Evolutionary conservation across 2,113 vertebrate species (phyloP).

Genomic region (Leptodactylus fuscus): DNA sequence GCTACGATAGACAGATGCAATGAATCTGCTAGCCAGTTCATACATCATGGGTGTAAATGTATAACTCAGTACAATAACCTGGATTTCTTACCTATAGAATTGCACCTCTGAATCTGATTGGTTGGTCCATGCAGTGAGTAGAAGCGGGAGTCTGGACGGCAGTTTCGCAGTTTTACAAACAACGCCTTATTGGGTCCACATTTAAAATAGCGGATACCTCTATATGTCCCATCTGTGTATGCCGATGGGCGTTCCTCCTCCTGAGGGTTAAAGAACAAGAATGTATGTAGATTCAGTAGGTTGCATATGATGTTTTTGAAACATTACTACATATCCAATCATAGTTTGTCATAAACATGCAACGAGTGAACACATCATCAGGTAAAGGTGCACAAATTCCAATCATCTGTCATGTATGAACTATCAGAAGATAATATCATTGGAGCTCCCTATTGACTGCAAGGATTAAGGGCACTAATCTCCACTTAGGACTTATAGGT

Average conservation of each 20-base stretch:
- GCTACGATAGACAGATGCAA: slow-evolving; percentile 62
- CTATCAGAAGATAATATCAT: no score
- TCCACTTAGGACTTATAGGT: no score
- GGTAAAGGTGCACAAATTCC: no score
- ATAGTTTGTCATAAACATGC: not conserved
- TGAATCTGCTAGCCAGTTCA: not conserved
- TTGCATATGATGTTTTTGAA: not conserved
- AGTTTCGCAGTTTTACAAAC: slow-evolving; percentile 79
- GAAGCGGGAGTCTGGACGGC: slow-evolving; percentile 82
- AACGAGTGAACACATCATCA: no score
- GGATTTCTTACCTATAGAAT: slow-evolving; percentile 76
- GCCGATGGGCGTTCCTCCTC: slow-evolving; percentile 77
- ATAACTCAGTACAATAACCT: not conserved
- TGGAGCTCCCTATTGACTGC: no score
- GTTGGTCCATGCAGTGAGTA: slow-evolving; percentile 72
- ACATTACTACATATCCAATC: not conserved
- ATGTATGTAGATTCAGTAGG: not conserved
- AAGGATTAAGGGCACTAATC: no score
- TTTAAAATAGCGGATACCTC: slow-evolving; percentile 76
- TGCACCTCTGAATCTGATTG: slow-evolving; percentile 82
- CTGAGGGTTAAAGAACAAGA: slow-evolving; percentile 61
- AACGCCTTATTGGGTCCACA: slow-evolving; percentile 80
- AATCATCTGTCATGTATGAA: no score
- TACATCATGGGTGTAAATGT: no score
- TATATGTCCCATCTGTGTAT: slow-evolving; percentile 80